phyloP scores from a whole-genome alignment of 2,797 vertebrate genomes.

The Phylloscopus collybita region DNA sequence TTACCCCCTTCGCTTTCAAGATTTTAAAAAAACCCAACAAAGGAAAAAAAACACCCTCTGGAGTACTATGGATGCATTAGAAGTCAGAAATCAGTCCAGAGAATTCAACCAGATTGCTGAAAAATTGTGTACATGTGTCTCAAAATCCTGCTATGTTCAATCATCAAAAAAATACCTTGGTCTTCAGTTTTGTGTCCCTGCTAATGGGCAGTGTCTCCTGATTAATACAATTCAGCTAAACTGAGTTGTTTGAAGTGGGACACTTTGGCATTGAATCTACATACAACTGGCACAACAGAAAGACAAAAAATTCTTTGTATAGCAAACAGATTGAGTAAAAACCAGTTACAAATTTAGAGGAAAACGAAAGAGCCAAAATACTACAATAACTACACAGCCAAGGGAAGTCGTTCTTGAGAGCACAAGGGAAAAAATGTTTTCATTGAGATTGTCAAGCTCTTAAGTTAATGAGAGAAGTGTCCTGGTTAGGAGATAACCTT shows the following conservation, averaged over 20 bases:
- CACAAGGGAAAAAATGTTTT: background rate
- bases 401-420: background rate
- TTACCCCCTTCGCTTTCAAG: background rate
- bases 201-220: background rate
- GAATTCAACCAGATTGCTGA: background rate
- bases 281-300: background rate
- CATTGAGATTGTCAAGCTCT: background rate
- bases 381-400: background rate
- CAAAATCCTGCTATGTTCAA: background rate
- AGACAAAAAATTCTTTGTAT: background rate
- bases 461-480: background rate
- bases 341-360: background rate
- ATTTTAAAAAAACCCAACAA: background rate
- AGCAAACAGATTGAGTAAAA: background rate
- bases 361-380: background rate
- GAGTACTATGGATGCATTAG: background rate
- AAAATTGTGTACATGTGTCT: rapidly evolving
- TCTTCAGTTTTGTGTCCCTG: background rate
- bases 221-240: background rate
- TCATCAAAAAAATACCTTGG: background rate
- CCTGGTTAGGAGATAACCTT: background rate
- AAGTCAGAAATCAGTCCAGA: background rate
- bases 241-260: background rate
- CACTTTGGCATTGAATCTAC: background rate
- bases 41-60: too few species aligned